A percentile compares a stretch with the other conserved stretches of the same genome.
Conservation (phyloP, 2,113 vertebrate genomes). For the Neomonachus schauinslandi region DNA sequence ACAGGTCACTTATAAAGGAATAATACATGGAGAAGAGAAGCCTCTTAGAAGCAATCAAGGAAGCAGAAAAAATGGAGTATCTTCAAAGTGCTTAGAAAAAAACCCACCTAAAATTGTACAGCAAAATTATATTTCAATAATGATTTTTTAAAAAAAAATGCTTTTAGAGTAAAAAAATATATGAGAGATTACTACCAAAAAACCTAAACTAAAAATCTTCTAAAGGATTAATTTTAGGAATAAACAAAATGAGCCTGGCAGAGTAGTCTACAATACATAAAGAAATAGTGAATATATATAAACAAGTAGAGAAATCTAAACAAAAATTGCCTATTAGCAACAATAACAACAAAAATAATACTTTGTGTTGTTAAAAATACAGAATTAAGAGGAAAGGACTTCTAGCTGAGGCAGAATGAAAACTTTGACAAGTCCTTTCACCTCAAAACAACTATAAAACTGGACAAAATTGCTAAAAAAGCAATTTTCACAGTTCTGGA, state of each 20-base stretch:
- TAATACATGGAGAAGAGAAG: not conserved
- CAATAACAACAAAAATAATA: not conserved
- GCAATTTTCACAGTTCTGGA: not conserved
- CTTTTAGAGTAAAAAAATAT: not conserved
- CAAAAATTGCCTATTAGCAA: not conserved
- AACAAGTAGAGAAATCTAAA: not conserved
- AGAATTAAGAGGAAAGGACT: not conserved
- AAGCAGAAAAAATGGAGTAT: not conserved
- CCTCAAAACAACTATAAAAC: not conserved
- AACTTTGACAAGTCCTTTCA: not conserved
- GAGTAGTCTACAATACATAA: not conserved
- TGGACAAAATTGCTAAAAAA: not conserved
- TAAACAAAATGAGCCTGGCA: not conserved
- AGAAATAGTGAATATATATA: not conserved
- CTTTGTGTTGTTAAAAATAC: not conserved
- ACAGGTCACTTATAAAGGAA: not conserved
- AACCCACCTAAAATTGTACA: not conserved
- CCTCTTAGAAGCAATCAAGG: not conserved
- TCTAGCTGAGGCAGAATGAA: not conserved
- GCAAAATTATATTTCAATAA: conserved; percentile 21
- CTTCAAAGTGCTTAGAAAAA: not conserved
- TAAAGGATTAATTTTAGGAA: not conserved
- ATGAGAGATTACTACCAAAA: not conserved
- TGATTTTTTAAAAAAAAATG: not conserved
- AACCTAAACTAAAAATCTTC: not conserved